Evolutionary conservation across 2,888 invertebrate species (phyloP).

Genomic region (Masnerella sp.): DNA sequence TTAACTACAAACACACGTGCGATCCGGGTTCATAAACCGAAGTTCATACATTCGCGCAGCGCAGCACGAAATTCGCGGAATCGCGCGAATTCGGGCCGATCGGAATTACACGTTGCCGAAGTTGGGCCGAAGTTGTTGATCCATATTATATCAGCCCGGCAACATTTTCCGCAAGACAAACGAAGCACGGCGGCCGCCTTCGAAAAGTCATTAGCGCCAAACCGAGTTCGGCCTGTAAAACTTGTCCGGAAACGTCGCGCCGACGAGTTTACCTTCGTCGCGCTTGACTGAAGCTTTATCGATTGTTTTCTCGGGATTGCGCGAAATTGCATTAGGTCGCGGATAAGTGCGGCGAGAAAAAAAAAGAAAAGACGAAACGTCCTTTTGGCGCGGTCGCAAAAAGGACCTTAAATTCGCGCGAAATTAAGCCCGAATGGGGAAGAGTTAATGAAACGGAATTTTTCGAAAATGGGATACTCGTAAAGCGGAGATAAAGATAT

Average conservation of each 20-base stretch:
- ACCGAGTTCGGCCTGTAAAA: conserved; percentile 60
- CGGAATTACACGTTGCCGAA: conserved; percentile 28
- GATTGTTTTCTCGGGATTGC: conserved; percentile 59
- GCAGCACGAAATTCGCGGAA: no score
- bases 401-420: conserved; percentile 44
- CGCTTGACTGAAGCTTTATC: conserved; percentile 58
- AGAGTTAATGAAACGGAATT: conserved; percentile 55
- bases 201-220: conserved; percentile 61
- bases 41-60: no score
- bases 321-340: conserved; percentile 56
- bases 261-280: conserved; percentile 55
- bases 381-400: conserved; percentile 17
- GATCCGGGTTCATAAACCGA: no score
- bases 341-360: conserved; percentile 40
- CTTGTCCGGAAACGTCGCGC: conserved; percentile 49
- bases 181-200: conserved; percentile 58
- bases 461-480: conserved; percentile 47
- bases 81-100: no score
- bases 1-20: no score
- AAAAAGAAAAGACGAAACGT: conserved; percentile 18
- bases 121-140: conserved; percentile 46
- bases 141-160: conserved; percentile 53
- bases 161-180: conserved; percentile 60
- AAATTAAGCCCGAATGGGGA: conserved; percentile 44
- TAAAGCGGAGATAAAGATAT: conserved; percentile 44